A percentile compares a stretch with the other conserved stretches of the same genome.
phyloP scores from a whole-genome alignment of 2,888 invertebrate genomes.

The Zaprionus bogoriensis region DNA sequence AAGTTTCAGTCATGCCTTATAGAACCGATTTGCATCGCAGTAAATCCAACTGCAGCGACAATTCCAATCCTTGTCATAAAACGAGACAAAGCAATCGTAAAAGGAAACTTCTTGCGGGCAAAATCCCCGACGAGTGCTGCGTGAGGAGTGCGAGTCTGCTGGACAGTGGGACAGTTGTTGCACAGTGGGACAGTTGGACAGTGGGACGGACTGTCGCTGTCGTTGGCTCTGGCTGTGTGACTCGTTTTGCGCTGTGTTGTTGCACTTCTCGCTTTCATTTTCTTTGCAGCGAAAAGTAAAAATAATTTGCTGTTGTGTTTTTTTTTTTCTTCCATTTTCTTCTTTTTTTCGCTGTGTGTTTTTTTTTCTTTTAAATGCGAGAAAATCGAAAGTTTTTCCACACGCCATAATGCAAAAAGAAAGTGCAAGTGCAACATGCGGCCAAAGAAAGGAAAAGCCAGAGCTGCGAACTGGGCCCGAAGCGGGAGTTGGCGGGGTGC shows the following conservation, averaged over 20 bases:
- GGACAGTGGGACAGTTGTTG: too few relatives aligned
- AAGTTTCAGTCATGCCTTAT: too few relatives aligned
- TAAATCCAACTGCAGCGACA: background rate
- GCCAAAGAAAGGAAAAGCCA: conserved; percentile 65
- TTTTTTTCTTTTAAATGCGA: conserved; percentile 54
- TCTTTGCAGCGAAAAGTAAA: conserved; percentile 61
- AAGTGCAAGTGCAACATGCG: conserved; percentile 81
- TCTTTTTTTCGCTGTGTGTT: conserved; percentile 3
- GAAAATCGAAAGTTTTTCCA: conserved; percentile 83
- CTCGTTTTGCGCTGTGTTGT: conserved; percentile 38
- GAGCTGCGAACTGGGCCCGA: background rate
- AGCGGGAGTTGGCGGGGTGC: background rate
- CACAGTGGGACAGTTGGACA: too few relatives aligned
- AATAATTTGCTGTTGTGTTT: conserved; percentile 52
- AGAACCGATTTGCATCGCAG: background rate
- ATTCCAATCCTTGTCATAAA: background rate
- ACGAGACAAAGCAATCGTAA: background rate
- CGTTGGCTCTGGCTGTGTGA: conserved; percentile 4
- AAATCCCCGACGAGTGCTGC: too few relatives aligned
- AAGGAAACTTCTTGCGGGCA: background rate
- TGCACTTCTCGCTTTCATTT: conserved; percentile 75
- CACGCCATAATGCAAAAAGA: conserved; percentile 82
- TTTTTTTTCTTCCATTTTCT: conserved; percentile 6
- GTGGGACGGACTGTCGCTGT: too few relatives aligned
- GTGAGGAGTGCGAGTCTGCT: too few relatives aligned